These are phyloP conservation scores for Allolobophora icterica DNA, from an alignment of 2,888 invertebrate genomes.

Conservation along the genomic window DNA sequence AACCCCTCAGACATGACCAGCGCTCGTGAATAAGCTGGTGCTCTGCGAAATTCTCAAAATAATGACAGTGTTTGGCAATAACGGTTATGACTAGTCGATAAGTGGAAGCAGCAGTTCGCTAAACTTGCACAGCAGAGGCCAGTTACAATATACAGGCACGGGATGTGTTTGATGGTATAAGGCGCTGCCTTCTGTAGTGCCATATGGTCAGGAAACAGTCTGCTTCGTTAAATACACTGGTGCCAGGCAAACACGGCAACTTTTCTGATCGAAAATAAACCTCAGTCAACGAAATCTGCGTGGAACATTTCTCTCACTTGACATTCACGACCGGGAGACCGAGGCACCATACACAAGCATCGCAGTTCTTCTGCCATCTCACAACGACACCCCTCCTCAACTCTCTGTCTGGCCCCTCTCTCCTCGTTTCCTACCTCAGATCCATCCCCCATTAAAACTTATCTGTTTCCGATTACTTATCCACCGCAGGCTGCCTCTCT, in stretches of 20 bases:
- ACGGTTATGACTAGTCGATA: no score
- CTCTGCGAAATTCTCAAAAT: no score
- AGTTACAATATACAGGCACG: neutral
- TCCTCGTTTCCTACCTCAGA: neutral
- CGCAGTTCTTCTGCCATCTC: neutral
- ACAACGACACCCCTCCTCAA: neutral
- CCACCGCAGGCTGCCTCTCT: no score
- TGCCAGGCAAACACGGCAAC: neutral
- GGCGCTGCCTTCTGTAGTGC: neutral
- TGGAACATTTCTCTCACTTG: neutral
- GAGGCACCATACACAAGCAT: neutral
- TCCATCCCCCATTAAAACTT: no score
- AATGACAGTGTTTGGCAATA: no score
- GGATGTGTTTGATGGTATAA: neutral
- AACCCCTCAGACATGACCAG: no score
- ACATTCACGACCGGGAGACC: neutral
- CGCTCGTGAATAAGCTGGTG: no score
- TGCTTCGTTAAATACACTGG: neutral
- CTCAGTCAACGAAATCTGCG: neutral
- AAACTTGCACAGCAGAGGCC: no score
- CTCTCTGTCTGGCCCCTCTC: neutral
- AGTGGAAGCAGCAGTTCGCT: no score
- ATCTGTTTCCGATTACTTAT: no score
- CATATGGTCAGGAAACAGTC: neutral
- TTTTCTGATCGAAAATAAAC: neutral